Percentiles rank a stretch among this genome's conserved stretches.
These are phyloP conservation scores for Remorina albescens DNA, from an alignment of 2,797 vertebrate genomes.

Conservation along the genomic window DNA sequence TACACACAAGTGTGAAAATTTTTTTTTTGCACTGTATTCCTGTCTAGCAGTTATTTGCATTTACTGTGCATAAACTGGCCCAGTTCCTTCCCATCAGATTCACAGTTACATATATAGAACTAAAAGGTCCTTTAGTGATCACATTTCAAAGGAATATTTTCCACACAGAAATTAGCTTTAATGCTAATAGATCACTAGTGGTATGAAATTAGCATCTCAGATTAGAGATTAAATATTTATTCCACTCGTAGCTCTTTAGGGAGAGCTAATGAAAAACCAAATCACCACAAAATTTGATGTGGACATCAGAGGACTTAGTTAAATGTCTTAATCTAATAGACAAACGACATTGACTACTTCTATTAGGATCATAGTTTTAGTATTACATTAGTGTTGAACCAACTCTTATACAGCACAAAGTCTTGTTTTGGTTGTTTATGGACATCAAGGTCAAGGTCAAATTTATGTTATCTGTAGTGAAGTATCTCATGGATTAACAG, in stretches of 20 bases:
- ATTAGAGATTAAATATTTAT: conserved; percentile 15
- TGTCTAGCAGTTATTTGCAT: conserved; percentile 1
- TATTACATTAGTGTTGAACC: not conserved
- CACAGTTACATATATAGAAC: too few relatives aligned
- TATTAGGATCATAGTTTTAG: not conserved
- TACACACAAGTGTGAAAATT: not conserved
- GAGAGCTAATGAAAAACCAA: conserved; percentile 2
- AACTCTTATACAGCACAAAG: not conserved
- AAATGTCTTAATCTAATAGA: too few relatives aligned
- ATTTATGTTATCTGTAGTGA: not conserved
- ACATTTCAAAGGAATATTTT: not conserved
- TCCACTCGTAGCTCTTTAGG: not conserved
- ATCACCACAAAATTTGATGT: not conserved
- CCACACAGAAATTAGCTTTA: not conserved
- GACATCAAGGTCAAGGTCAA: too few relatives aligned
- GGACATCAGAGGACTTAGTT: not conserved
- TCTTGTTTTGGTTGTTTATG: conserved; percentile 18
- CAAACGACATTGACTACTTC: not conserved
- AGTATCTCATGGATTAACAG: conserved; percentile 5
- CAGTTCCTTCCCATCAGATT: too few relatives aligned
- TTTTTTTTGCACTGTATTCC: not conserved
- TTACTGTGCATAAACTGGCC: not conserved
- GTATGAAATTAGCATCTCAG: conserved; percentile 11
- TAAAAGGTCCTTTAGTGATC: not conserved
- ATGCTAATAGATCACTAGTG: not conserved